Percentiles rank a stretch among this genome's conserved stretches.
Evolutionary conservation across 2,113 vertebrate species (phyloP).

Genomic region (Pygoscelis adeliae): DNA sequence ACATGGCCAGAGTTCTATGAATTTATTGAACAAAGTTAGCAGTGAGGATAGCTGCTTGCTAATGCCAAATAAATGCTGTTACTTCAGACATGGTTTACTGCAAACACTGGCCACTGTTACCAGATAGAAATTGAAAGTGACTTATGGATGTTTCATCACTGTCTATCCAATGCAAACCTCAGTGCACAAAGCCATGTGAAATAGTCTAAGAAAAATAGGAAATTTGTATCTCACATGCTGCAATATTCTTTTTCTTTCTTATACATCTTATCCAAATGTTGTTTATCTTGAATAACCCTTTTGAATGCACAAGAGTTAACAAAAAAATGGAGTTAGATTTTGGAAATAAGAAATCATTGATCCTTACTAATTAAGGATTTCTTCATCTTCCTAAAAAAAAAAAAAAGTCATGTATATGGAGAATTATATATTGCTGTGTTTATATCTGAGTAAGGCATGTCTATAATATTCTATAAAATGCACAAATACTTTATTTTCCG

Average conservation of each 20-base stretch:
- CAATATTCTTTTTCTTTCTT: background rate
- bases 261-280: background rate
- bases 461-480: background rate
- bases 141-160: background rate
- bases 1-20: fast-evolving
- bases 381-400: background rate
- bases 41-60: background rate
- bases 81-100: background rate
- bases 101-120: background rate
- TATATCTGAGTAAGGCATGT: background rate
- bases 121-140: background rate
- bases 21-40: background rate
- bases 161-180: background rate
- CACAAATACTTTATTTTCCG: background rate
- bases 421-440: background rate
- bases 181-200: background rate
- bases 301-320: background rate
- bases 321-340: background rate
- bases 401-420: background rate
- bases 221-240: background rate
- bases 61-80: background rate
- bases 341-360: background rate
- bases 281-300: background rate
- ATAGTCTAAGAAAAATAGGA: background rate
- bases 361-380: background rate